Evolutionary conservation across 1,140 invertebrate genomes (phyloP).

Genomic region (Anastatus disparis): DNA sequence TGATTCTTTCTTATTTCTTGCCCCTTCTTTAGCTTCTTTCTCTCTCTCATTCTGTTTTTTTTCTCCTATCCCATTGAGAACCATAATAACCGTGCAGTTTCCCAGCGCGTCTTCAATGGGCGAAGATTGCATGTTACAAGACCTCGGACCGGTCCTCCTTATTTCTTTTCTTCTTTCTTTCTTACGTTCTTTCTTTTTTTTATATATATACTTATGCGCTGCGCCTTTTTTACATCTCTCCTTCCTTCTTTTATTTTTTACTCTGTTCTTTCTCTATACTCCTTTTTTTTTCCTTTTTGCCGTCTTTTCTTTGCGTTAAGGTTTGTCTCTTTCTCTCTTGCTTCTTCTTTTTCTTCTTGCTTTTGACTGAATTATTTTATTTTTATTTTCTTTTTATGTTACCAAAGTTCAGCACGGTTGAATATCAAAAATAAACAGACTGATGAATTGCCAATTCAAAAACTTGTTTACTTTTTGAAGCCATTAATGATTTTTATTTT

Average conservation of each 20-base stretch:
- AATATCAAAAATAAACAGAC: background rate
- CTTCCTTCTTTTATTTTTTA: constrained; percentile 42
- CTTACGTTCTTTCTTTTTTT: constrained; percentile 46
- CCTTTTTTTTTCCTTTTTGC: too few species aligned
- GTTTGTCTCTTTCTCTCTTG: constrained; percentile 23
- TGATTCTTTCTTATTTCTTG: constrained; percentile 22
- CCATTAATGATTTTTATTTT: background rate
- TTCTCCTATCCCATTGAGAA: constrained; percentile 59
- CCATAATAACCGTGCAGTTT: constrained; percentile 67
- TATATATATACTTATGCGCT: constrained; percentile 42
- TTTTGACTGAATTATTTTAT: background rate
- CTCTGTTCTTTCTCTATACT: constrained; percentile 35
- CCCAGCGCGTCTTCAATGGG: constrained; percentile 66
- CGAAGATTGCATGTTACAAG: constrained; percentile 65
- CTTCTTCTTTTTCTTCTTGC: constrained; percentile 1
- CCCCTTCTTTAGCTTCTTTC: background rate
- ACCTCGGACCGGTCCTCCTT: constrained; percentile 57
- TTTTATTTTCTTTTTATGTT: constrained; percentile 23
- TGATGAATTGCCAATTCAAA: constrained; percentile 12
- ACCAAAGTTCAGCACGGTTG: background rate
- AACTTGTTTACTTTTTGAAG: background rate
- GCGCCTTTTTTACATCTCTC: constrained; percentile 36
- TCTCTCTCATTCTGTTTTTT: constrained; percentile 39
- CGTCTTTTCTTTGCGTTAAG: too few species aligned
- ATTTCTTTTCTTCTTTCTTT: constrained; percentile 47